Percentiles rank a stretch among this genome's conserved stretches.
These are phyloP conservation scores for Tinea pellionella DNA, from an alignment of 2,888 invertebrate genomes.

Conservation along the genomic window DNA sequence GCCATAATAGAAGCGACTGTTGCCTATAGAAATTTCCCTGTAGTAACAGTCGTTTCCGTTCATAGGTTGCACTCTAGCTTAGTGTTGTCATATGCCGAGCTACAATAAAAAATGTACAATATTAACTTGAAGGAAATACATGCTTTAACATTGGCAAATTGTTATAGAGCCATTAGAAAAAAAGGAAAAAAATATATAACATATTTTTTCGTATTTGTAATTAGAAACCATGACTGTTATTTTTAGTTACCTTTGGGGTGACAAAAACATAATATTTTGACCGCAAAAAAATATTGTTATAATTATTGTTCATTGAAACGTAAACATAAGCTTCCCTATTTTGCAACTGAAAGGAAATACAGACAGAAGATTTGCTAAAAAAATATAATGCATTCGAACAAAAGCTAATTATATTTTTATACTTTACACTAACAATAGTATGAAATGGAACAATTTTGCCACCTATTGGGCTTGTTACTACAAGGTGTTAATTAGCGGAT, in stretches of 20 bases:
- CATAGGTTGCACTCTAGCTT: too few relatives aligned
- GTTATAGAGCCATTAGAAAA: too few relatives aligned
- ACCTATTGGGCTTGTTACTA: conserved; percentile 34
- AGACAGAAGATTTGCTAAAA: conserved; percentile 33
- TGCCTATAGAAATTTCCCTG: too few relatives aligned
- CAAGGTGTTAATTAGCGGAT: conserved; percentile 56
- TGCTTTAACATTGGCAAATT: too few relatives aligned
- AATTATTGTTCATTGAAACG: conserved; percentile 52
- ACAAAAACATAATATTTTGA: conserved; percentile 26
- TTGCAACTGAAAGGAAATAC: conserved; percentile 46
- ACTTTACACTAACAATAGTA: conserved; percentile 39
- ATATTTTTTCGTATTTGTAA: conserved; percentile 22
- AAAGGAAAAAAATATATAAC: not conserved
- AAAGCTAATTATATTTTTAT: conserved; percentile 59
- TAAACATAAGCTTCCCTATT: conserved; percentile 44
- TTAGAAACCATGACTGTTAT: conserved; percentile 50
- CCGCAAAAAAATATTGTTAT: conserved; percentile 31
- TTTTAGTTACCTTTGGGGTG: conserved; percentile 26
- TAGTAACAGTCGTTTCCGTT: too few relatives aligned
- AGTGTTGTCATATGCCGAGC: too few relatives aligned
- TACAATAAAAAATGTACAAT: too few relatives aligned
- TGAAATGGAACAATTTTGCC: conserved; percentile 32
- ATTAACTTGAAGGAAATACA: too few relatives aligned
- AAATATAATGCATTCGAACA: conserved; percentile 50
- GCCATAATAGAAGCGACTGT: too few relatives aligned